Percentiles rank a stretch among this genome's conserved stretches.
Evolutionary conservation across 1,140 invertebrate genomes (phyloP).

Genomic region (Drosophila burlai): DNA sequence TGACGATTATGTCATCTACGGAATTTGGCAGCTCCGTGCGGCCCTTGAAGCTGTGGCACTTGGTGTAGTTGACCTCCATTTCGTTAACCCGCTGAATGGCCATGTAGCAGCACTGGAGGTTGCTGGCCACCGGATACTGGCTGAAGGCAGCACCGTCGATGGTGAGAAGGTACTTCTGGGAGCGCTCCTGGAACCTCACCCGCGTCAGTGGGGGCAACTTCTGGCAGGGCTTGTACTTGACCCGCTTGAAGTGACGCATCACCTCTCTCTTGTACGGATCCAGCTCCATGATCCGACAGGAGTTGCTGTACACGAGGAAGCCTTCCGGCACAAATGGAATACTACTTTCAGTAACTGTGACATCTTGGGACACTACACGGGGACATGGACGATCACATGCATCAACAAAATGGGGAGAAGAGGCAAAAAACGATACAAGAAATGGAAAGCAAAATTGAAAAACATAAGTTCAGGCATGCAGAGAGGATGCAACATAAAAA

Average conservation of each 20-base stretch:
- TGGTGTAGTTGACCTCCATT: slow-evolving; percentile 56
- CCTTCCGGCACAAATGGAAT: slow-evolving; percentile 76
- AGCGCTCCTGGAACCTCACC: slow-evolving; percentile 73
- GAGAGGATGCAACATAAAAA: background rate
- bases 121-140: slow-evolving; percentile 60
- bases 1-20: slow-evolving; percentile 86
- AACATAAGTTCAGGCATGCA: slow-evolving; percentile 18
- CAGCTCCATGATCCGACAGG: slow-evolving; percentile 89
- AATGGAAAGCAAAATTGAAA: background rate
- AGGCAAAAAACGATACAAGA: background rate
- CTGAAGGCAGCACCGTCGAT: slow-evolving; percentile 70
- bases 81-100: slow-evolving; percentile 83
- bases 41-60: slow-evolving; percentile 82
- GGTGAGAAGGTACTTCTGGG: slow-evolving; percentile 66
- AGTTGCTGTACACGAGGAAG: slow-evolving; percentile 89
- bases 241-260: slow-evolving; percentile 87
- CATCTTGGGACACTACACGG: background rate
- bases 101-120: slow-evolving; percentile 87
- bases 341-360: slow-evolving; percentile 20
- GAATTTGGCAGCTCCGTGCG: slow-evolving; percentile 74
- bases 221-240: slow-evolving; percentile 87
- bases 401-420: background rate
- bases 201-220: slow-evolving; percentile 85
- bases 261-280: slow-evolving; percentile 89
- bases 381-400: background rate